Conservation (phyloP, 2,888 invertebrate species). For the Hymenopus coronatus region DNA sequence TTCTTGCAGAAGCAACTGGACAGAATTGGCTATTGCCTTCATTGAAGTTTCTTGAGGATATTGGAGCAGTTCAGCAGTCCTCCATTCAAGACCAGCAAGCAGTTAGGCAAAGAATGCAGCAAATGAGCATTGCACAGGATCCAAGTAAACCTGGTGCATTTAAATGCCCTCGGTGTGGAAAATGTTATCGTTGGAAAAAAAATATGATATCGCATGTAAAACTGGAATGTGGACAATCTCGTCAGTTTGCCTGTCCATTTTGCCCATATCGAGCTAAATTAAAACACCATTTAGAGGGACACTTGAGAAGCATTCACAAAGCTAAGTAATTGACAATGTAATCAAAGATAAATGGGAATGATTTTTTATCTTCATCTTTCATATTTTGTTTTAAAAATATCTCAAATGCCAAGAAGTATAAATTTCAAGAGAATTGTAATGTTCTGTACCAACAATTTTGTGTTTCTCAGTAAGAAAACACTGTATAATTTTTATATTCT, state of each 20-base stretch:
- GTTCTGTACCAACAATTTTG: not conserved
- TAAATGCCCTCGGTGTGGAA: constrained; percentile 37
- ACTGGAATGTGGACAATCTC: constrained; percentile 42
- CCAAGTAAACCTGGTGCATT: not conserved
- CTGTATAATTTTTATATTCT: not conserved
- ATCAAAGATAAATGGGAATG: not conserved
- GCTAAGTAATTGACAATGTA: not conserved
- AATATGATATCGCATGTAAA: constrained; percentile 38
- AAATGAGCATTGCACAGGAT: not conserved
- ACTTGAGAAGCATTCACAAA: not conserved
- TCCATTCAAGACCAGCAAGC: not conserved
- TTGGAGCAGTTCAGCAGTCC: not conserved
- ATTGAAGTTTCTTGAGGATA: not conserved
- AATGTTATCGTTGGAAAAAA: constrained; percentile 35
- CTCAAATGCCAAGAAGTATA: not conserved
- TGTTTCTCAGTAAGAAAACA: not conserved
- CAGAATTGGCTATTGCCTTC: not conserved
- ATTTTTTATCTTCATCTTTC: not conserved
- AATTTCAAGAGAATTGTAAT: not conserved
- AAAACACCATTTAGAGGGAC: not conserved
- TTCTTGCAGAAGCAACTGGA: not conserved
- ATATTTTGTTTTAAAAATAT: not conserved
- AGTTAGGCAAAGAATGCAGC: not conserved
- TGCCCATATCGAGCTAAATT: constrained; percentile 34
- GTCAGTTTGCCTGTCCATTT: constrained; percentile 41